These are phyloP conservation scores for Pheosia gnoma DNA, from an alignment of 2,888 invertebrate species.

Conservation along the genomic window DNA sequence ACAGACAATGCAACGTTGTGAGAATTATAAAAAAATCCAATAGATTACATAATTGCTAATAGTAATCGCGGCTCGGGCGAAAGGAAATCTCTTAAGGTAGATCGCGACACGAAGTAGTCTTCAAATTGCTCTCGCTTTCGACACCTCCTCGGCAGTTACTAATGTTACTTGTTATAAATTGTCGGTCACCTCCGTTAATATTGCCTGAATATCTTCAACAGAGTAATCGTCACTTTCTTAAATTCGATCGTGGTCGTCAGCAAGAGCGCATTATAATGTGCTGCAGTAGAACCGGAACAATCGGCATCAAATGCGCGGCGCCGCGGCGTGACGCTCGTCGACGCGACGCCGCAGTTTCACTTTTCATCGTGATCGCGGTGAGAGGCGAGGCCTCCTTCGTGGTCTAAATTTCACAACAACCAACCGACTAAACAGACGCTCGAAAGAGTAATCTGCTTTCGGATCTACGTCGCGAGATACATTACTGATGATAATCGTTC, in stretches of 20 bases:
- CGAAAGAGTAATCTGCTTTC: conserved; percentile 54
- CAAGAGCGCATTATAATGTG: conserved; percentile 46
- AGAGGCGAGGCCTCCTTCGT: conserved; percentile 77
- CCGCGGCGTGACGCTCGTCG: conserved; percentile 71
- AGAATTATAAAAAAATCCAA: conserved; percentile 67
- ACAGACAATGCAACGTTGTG: conserved; percentile 76
- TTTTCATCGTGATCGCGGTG: conserved; percentile 79
- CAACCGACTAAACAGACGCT: conserved; percentile 61
- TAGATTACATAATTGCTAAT: conserved; percentile 50
- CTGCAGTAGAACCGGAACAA: conserved; percentile 75
- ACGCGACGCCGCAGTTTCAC: conserved; percentile 76
- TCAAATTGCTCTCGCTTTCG: conserved; percentile 27
- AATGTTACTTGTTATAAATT: conserved; percentile 1
- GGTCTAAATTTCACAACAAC: conserved; percentile 79
- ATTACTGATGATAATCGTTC: conserved; percentile 18
- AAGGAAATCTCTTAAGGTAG: conserved; percentile 14
- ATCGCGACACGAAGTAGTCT: conserved; percentile 19
- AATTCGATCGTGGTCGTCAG: conserved; percentile 20
- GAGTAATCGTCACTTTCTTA: conserved; percentile 39
- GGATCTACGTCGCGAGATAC: conserved; percentile 40
- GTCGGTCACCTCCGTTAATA: conserved; percentile 11
- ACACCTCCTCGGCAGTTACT: conserved; percentile 7
- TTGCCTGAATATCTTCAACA: conserved; percentile 13
- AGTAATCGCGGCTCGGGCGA: conserved; percentile 19
- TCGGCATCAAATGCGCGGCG: conserved; percentile 60